Conservation (phyloP, 2,797 vertebrate species). For the Poeciliopsis presidionis region DNA sequence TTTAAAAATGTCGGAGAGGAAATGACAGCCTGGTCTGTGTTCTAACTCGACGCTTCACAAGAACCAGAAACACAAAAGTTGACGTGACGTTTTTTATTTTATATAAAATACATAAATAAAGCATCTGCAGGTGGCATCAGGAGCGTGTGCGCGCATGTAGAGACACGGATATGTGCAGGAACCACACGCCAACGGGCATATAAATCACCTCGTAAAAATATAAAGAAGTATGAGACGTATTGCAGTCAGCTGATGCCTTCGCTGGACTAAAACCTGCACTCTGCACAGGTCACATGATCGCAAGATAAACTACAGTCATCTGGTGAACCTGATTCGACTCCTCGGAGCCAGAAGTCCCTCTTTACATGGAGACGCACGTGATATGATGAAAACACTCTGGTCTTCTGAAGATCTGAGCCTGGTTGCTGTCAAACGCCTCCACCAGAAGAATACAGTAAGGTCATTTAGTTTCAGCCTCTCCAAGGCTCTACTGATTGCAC, state of each 20-base stretch:
- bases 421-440: constrained; percentile 16
- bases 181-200: constrained; percentile 47
- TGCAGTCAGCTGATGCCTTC: constrained; percentile 24
- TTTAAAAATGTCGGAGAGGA: too few species aligned
- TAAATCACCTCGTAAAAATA: constrained; percentile 44
- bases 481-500: constrained; percentile 55
- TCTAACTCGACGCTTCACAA: not conserved
- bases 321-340: constrained; percentile 10
- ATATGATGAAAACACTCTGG: constrained; percentile 1
- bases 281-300: constrained; percentile 30
- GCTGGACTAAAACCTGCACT: constrained; percentile 31
- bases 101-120: constrained; percentile 89
- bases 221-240: constrained; percentile 21
- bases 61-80: not conserved
- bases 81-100: constrained; percentile 73
- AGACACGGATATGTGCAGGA: constrained; percentile 39
- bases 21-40: not conserved
- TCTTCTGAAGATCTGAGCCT: not conserved
- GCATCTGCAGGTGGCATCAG: constrained; percentile 79
- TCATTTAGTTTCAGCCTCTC: constrained; percentile 24
- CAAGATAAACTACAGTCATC: constrained; percentile 18
- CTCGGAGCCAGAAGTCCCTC: constrained; percentile 15
- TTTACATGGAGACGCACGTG: constrained; percentile 11
- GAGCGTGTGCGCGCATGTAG: constrained; percentile 70
- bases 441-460: constrained; percentile 12